Evolutionary conservation across 2,888 invertebrate genomes (phyloP), one percentile per base, ranked within the genome.

Genomic region (Cerastis leucographa): DNA sequence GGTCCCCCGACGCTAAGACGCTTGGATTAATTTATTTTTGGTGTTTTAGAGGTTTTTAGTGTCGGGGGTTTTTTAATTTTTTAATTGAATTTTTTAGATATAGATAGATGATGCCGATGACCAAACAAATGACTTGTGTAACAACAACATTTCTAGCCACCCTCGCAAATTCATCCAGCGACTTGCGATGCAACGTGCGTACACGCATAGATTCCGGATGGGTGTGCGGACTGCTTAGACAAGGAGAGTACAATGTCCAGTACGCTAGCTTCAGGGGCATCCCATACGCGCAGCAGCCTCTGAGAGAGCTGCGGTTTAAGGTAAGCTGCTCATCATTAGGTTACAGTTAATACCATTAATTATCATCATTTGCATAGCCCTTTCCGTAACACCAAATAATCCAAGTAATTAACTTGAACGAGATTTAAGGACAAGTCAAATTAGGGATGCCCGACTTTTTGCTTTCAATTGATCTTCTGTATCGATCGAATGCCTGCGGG

Each of bases 251-350:
- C 17, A 71, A 66, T 49, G 66, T 61, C 1, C 17, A 81, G 56
- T 89, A 87, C 79, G 86, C 85, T 19, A 88, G 89, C 78, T 89
- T 89, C 73, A 72, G 80, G 14, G 89, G 89, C 11, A 76, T 89
- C 7, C 89, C 89, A 7, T 89, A 89, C 69, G 90, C 78, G 12
- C 77, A 75, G 51, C 89, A 88, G 35, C 89, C 89, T 0, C 5
- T 83, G 1, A 82, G 84, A 2, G 69, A 80, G 14, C 42, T 84
- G 61, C 73, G 89, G 44, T 89, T 89, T 44, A 72, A 83, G 77
- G 88, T 88, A 76, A 29, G 64, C 35, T 64, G 12, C 1, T 59
- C 12, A 64, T 51, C 54, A 54, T 54, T 4, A 25, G 14, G 0
- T 9, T n/a, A 54, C n/a, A 7, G 17, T 29, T 59, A 25, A 25